Base-by-base conservation (phyloP, 2,797 vertebrate species). In the Megaceryle alcyon region DNA sequence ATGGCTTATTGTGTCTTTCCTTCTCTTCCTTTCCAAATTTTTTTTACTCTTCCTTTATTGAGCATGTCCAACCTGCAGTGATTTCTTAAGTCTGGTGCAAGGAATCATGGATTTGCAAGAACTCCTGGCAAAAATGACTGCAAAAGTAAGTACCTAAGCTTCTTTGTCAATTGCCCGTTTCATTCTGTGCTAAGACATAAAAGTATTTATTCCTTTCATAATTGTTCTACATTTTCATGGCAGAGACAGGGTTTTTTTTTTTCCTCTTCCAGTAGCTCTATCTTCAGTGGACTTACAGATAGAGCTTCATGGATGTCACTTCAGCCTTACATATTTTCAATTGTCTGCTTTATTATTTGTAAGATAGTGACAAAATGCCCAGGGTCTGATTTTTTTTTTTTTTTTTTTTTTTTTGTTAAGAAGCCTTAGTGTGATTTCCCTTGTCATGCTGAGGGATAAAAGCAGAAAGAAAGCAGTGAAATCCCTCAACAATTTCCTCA, bases 31-130 rank as follows among this genome's bases (percentile, higher is more conserved):
- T 77, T 92, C 78, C 54, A 39, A 33, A 33, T 85, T 97, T 83
- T 46, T 72, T 86, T 82, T 31, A n/a, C 76, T 90, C 93, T 98
- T 98, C 96, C 92, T 96, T 97, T 97, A 88, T 99, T 97, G 98
- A 99, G 99, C 99, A 82, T 99, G 99, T 96, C 99, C 99, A 14
- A 99, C 99, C 89, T 99, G 99, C 98, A 99, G 99, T 89, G 99
- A 99, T 97, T 99, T 99, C 98, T 98, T 99, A 95, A 99, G 98
- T 97, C 98, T 99, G 89, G 99, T 99, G 57, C 99, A 99, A 98
- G 99, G 99, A 97, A 99, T 99, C 97, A 99, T 99, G 99, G 99
- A 99, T 97, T 98, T 99, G 49, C 99, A 99, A 97, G 99, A 99
- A 83, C 98, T 99, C 28, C 97, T 99, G 93, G 99, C 99, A 88